phyloP scores from a whole-genome alignment of 2,888 invertebrate species.

The Exephanes ischioxanthus region DNA sequence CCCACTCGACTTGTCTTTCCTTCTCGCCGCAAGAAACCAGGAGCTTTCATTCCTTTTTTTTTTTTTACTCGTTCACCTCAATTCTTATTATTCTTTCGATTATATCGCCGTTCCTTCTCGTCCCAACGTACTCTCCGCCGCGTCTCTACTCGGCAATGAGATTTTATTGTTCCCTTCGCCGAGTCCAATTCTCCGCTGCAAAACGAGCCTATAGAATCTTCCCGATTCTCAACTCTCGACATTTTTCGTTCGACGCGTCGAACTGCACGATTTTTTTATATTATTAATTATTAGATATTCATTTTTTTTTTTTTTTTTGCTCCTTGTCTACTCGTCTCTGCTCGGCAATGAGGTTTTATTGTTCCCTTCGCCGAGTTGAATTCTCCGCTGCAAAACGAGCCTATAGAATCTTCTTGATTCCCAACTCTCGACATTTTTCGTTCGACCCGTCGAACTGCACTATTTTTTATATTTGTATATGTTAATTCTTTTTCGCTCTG shows the following conservation, averaged over 20 bases:
- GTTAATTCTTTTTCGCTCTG: too few species aligned
- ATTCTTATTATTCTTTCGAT: constrained; percentile 59
- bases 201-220: constrained; percentile 39
- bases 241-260: background rate
- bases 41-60: constrained; percentile 11
- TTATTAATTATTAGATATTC: too few species aligned
- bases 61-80: constrained; percentile 19
- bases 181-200: constrained; percentile 35
- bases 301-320: too few species aligned
- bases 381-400: constrained; percentile 38
- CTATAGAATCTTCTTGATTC: constrained; percentile 19
- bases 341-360: constrained; percentile 59
- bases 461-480: background rate
- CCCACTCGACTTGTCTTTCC: constrained; percentile 3
- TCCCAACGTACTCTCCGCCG: constrained; percentile 5
- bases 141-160: constrained; percentile 45
- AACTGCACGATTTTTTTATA: background rate
- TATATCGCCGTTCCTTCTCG: constrained; percentile 24
- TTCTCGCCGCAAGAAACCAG: constrained; percentile 19
- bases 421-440: constrained; percentile 11
- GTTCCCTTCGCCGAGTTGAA: constrained; percentile 29
- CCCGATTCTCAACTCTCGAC: constrained; percentile 1
- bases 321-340: background rate
- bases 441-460: background rate
- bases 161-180: constrained; percentile 54